These are phyloP conservation scores for Archilochus colubris DNA, from an alignment of 2,113 vertebrate species.

Conservation along the genomic window DNA sequence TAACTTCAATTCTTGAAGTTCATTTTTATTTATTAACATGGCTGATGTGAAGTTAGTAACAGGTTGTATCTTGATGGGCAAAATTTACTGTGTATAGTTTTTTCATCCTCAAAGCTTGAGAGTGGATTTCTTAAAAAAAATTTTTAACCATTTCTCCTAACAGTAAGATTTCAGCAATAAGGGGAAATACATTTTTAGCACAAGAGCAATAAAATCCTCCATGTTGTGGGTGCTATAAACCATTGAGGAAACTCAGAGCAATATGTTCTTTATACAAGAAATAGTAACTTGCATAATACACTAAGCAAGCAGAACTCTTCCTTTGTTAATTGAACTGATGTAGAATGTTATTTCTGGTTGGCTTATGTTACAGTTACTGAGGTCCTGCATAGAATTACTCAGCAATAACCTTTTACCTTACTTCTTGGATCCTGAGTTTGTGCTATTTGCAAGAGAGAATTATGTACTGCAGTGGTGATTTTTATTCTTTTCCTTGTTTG, in stretches of 20 bases:
- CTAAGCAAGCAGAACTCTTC: slow-evolving; percentile 17
- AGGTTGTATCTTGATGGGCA: not conserved
- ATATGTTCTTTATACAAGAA: slow-evolving; percentile 32
- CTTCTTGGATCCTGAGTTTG: not conserved
- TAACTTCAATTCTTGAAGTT: not conserved
- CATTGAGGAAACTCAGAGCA: slow-evolving; percentile 32
- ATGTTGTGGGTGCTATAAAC: not conserved
- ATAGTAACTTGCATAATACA: not conserved
- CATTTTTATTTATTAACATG: not conserved
- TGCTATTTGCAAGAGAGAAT: not conserved
- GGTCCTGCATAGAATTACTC: not conserved
- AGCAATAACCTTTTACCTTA: slow-evolving; percentile 29
- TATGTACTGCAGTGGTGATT: not conserved
- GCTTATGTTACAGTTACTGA: not conserved
- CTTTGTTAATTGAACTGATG: not conserved
- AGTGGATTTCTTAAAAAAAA: not conserved
- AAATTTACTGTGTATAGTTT: not conserved
- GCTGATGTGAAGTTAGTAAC: not conserved
- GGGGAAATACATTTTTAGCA: not conserved
- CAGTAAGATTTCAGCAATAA: slow-evolving; percentile 55
- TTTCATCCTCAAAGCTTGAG: not conserved
- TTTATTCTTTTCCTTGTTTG: not conserved
- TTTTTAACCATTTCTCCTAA: not conserved
- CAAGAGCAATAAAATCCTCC: slow-evolving; percentile 58
- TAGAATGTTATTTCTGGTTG: not conserved